Percentiles rank a stretch among this genome's conserved stretches.
phyloP scores from a whole-genome alignment of 2,888 invertebrate species.

The Latrodectus hesperus region DNA sequence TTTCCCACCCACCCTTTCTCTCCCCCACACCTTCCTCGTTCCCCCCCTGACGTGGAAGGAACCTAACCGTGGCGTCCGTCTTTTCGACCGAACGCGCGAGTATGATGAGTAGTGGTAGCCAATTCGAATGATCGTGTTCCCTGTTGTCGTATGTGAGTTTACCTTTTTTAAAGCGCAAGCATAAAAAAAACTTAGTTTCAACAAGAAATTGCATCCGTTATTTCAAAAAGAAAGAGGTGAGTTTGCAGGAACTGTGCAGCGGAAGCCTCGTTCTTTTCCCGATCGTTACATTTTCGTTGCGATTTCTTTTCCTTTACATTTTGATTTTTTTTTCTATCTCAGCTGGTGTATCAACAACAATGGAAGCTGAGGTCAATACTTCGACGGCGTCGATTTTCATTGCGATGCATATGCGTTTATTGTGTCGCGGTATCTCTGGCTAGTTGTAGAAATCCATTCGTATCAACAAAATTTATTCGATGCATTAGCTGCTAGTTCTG shows the following conservation, averaged over 20 bases:
- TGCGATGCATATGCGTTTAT: slow-evolving; percentile 15
- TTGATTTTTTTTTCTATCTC: slow-evolving; percentile 2
- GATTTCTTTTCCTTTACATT: background rate
- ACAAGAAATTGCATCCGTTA: too few relatives aligned
- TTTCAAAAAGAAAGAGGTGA: too few relatives aligned
- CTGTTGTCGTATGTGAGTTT: background rate
- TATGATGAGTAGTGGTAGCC: background rate
- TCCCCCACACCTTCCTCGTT: slow-evolving; percentile 1
- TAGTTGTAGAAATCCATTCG: background rate
- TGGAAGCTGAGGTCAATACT: slow-evolving; percentile 44
- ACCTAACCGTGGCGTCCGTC: slow-evolving; percentile 45
- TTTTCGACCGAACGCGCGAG: background rate
- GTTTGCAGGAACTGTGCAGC: too few relatives aligned
- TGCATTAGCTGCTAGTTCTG: too few relatives aligned
- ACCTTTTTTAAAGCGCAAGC: too few relatives aligned
- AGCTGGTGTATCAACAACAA: slow-evolving; percentile 52
- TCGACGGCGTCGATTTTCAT: slow-evolving; percentile 6
- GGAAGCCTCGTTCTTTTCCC: too few relatives aligned
- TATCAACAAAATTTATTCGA: background rate
- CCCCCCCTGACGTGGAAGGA: slow-evolving; percentile 1
- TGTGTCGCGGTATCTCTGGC: background rate
- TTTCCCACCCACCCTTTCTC: background rate
- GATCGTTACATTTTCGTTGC: background rate
- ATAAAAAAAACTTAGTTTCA: too few relatives aligned
- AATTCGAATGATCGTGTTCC: background rate